Percentiles rank a stretch among this genome's conserved stretches.
Evolutionary conservation across 2,797 vertebrate genomes (phyloP).

Genomic region (Nothura maculosa): DNA sequence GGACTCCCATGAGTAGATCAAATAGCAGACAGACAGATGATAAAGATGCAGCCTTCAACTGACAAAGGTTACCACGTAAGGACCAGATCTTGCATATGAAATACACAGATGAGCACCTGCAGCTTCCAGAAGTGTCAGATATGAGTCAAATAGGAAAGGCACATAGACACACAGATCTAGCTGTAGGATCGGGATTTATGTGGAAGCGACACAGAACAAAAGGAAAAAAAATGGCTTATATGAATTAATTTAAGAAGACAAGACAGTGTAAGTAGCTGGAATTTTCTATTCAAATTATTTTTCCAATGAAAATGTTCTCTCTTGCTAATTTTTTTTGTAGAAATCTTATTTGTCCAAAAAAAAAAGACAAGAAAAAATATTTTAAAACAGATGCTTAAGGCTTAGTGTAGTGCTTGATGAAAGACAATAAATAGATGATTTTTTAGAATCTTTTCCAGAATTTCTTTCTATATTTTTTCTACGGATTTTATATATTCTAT

Average conservation of each 20-base stretch:
- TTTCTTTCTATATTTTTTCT: background rate
- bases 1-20: background rate
- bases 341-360: background rate
- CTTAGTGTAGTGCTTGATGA: background rate
- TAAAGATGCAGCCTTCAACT: background rate
- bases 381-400: background rate
- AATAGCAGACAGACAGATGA: background rate
- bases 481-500: background rate
- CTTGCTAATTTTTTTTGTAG: background rate
- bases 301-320: background rate
- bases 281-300: background rate
- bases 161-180: background rate
- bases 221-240: background rate
- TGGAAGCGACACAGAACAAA: background rate
- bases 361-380: fast-evolving
- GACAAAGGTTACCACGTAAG: background rate
- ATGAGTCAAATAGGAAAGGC: background rate
- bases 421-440: background rate
- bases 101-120: background rate
- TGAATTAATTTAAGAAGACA: background rate
- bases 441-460: background rate
- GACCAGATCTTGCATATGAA: background rate
- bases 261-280: background rate
- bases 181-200: background rate
- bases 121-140: background rate